Percentiles rank a stretch among this genome's conserved stretches.
phyloP scores from a whole-genome alignment of 2,888 invertebrate genomes.

The Phytoseiulus persimilis region DNA sequence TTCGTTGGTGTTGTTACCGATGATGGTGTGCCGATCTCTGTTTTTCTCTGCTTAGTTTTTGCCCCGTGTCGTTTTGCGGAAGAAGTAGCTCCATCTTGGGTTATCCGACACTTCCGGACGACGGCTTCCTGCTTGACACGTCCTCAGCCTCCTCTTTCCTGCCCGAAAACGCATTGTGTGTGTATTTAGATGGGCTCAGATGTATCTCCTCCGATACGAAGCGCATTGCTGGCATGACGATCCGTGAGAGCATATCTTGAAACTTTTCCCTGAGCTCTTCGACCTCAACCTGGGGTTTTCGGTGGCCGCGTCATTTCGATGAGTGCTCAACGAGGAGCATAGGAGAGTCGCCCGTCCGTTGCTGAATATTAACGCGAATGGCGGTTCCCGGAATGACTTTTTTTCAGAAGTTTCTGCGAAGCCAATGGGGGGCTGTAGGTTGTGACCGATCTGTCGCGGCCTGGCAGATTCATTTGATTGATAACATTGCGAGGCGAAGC shows the following conservation, averaged over 20 bases:
- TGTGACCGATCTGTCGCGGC: no score
- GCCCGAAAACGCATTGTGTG: not conserved
- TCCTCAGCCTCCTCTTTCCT: not conserved
- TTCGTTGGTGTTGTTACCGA: not conserved
- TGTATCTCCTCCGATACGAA: not conserved
- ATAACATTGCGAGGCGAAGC: not conserved
- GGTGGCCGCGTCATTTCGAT: no score
- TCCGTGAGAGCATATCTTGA: no score
- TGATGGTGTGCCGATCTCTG: not conserved
- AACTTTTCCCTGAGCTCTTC: no score
- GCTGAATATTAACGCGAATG: no score
- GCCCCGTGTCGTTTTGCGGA: not conserved
- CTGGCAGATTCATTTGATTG: not conserved
- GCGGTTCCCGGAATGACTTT: no score
- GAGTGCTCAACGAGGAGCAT: no score
- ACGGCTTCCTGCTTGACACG: not conserved
- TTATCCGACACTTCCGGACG: not conserved
- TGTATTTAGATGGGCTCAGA: not conserved
- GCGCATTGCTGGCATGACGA: no score
- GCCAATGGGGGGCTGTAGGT: no score
- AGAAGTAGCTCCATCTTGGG: not conserved
- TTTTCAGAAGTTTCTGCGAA: no score
- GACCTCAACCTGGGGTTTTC: no score
- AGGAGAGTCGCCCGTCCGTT: no score
- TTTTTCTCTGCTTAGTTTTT: not conserved